A percentile compares a stretch with the other conserved stretches of the same genome.
Evolutionary conservation across 2,888 invertebrate species (phyloP).

Genomic region (Drosophila borealis): DNA sequence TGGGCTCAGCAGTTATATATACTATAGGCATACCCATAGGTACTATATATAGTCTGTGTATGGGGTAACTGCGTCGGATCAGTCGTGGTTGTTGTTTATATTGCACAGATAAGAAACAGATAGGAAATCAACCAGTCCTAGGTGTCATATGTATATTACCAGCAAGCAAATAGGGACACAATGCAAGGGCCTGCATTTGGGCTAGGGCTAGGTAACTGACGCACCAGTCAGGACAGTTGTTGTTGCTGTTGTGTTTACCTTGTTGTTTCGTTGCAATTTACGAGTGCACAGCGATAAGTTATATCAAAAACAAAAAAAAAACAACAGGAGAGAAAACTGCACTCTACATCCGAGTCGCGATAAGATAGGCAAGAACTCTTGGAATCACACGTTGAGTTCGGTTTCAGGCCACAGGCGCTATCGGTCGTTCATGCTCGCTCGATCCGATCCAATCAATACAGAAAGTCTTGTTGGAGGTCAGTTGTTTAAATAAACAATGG

Average conservation of each 20-base stretch:
- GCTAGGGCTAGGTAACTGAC: conserved; percentile 27
- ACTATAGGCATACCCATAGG: conserved; percentile 1
- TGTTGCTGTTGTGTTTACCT: conserved; percentile 62
- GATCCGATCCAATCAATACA: conserved; percentile 64
- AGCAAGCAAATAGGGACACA: conserved; percentile 45
- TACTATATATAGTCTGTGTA: conserved; percentile 9
- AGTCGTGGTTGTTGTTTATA: conserved; percentile 58
- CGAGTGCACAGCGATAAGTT: conserved; percentile 68
- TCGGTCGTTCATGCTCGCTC: conserved; percentile 67
- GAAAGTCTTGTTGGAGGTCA: conserved; percentile 82
- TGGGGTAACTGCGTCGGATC: conserved; percentile 62
- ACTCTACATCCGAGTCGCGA: conserved; percentile 71
- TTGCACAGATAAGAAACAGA: conserved; percentile 61
- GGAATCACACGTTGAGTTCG: conserved; percentile 45
- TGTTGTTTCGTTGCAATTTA: conserved; percentile 78
- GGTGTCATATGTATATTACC: conserved; percentile 59
- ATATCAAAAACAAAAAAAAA: conserved; percentile 51
- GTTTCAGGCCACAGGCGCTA: conserved; percentile 44
- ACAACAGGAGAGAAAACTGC: conserved; percentile 63
- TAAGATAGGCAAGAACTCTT: conserved; percentile 69
- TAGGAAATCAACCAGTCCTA: conserved; percentile 36
- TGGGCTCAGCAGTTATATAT: conserved; percentile 21
- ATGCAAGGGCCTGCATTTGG: conserved; percentile 31
- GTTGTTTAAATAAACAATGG: conserved; percentile 72
- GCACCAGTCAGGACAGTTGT: conserved; percentile 34